Conservation (phyloP, 2,888 invertebrate species). For the Napeogenes inachia region DNA sequence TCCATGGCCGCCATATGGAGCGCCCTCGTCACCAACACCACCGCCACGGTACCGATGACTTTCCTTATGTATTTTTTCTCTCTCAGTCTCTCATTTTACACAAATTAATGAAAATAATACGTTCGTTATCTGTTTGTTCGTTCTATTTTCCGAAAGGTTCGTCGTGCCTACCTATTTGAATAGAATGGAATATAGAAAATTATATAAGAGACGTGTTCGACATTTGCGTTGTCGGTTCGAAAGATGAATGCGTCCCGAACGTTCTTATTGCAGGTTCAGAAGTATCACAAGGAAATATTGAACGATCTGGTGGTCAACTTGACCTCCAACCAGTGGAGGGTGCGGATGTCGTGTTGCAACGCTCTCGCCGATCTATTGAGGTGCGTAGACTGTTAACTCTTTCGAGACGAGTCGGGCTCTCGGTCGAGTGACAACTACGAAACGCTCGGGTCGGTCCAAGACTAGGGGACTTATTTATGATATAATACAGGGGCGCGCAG, state of each 20-base stretch:
- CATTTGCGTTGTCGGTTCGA: no score
- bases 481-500: slow-evolving; percentile 51
- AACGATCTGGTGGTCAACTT: slow-evolving; percentile 88
- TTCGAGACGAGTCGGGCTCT: no score
- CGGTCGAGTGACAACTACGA: no score
- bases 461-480: background rate
- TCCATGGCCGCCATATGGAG: slow-evolving; percentile 97
- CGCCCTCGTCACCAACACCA: slow-evolving; percentile 89
- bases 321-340: slow-evolving; percentile 91
- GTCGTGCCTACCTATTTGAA: no score
- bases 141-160: no score
- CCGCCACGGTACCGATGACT: slow-evolving; percentile 81
- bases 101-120: no score
- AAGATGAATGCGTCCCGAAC: background rate
- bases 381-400: slow-evolving; percentile 46
- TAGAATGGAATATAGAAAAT: no score
- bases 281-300: slow-evolving; percentile 88
- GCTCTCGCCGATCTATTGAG: slow-evolving; percentile 91
- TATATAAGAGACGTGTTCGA: no score
- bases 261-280: slow-evolving; percentile 79
- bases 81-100: no score
- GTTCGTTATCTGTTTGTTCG: no score
- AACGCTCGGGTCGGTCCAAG: no score
- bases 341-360: slow-evolving; percentile 93
- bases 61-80: background rate